Evolutionary conservation across 2,888 invertebrate species (phyloP), one percentile per base, ranked within the genome.

Genomic region (Diarsia rubi): DNA sequence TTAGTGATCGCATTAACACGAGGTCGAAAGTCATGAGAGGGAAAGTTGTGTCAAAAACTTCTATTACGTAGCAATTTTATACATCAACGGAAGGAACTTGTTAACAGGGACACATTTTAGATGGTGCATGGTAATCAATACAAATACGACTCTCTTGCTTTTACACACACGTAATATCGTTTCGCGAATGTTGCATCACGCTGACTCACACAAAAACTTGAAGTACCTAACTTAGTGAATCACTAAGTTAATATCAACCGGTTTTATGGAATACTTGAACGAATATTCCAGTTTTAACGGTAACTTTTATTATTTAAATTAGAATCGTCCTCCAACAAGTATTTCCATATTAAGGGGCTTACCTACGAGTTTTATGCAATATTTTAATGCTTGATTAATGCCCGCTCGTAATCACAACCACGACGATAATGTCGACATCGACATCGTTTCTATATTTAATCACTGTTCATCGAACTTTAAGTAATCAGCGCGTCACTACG

Each of bases 401-500:
- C 72, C 66, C 63, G 64, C 49, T 82, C 73, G 60, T 68, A 72
- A 83, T 69, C 65, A 60, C 67, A 65, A 82, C 74, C 71, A 76
- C 76, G 82, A 66, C 75, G 63, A 79, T 83, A 77, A 78, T 78
- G 70, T 78, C 73, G 66, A 76, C 67, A 78, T 83, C 79, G 85
- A 87, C 78, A 85, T 86, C 83, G 85, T 87, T 87, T 90, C 89
- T 89, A 90, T 86, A 89, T 90, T 90, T 88, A 88, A 88, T 89
- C 88, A 89, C 88, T 88, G 89, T 87, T 88, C 88, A 88, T 89
- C 88, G 91, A 89, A 87, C 84, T 88, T 86, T 80, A 80, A 86
- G 87, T 83, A 79, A 85, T 88, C 89, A 91, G 87, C 94, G 94
- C 95, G 95, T 94, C 95, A 92, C 93, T 92, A 91, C 88, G 95